Percentiles rank a stretch among this genome's conserved stretches.
These are phyloP conservation scores for Lasioglossum zephyrum DNA, from an alignment of 2,888 invertebrate species.

Conservation along the genomic window DNA sequence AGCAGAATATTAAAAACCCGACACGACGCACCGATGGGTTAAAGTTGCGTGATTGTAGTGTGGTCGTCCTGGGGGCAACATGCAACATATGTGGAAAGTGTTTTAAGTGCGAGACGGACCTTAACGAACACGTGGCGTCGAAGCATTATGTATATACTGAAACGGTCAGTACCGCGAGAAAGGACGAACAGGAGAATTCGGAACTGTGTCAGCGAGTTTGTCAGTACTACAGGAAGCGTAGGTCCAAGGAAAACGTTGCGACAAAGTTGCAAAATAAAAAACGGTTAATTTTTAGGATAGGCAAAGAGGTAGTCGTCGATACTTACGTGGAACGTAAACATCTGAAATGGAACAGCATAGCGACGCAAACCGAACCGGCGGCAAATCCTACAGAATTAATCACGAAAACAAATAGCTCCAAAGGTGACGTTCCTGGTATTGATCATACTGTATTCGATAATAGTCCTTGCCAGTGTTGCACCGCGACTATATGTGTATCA, in stretches of 20 bases:
- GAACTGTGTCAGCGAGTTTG: neutral
- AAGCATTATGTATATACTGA: slow-evolving; percentile 46
- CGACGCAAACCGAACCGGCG: slow-evolving; percentile 23
- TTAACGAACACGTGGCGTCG: slow-evolving; percentile 57
- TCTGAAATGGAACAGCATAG: slow-evolving; percentile 24
- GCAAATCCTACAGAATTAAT: neutral
- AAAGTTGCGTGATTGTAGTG: slow-evolving; percentile 69
- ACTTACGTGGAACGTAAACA: slow-evolving; percentile 68
- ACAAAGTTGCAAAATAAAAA: slow-evolving; percentile 7
- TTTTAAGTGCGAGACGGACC: slow-evolving; percentile 74
- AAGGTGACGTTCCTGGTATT: slow-evolving; percentile 37
- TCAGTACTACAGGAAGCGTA: neutral
- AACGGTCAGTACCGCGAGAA: rapidly evolving
- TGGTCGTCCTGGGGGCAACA: slow-evolving; percentile 66
- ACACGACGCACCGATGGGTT: slow-evolving; percentile 33
- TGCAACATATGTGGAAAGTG: slow-evolving; percentile 69
- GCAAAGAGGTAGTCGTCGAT: slow-evolving; percentile 67
- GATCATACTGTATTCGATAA: slow-evolving; percentile 41
- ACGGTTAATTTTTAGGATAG: slow-evolving; percentile 70
- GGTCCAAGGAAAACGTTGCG: neutral
- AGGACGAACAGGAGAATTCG: neutral
- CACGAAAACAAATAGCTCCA: slow-evolving; percentile 1
- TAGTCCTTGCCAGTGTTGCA: slow-evolving; percentile 40
- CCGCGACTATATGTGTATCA: slow-evolving; percentile 40
- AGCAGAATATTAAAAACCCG: neutral